Evolutionary conservation across 2,797 vertebrate genomes (phyloP).

Genomic region (Melanotaenia trifasciata): DNA sequence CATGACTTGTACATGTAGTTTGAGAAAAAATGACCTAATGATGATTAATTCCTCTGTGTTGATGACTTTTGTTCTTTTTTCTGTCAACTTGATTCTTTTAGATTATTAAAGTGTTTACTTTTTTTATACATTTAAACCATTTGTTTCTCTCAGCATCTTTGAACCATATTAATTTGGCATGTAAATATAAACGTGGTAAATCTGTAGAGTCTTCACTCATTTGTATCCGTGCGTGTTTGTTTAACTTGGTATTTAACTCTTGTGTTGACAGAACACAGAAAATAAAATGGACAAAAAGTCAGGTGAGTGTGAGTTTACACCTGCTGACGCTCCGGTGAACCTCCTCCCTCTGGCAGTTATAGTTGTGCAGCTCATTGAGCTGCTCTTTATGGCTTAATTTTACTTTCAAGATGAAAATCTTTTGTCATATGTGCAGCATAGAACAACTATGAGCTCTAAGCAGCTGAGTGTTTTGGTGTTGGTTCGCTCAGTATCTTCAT

Average conservation of each 20-base stretch:
- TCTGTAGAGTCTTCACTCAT: neutral
- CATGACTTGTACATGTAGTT: no score
- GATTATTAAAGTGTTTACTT: no score
- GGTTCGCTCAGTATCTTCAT: neutral
- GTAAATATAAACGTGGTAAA: neutral
- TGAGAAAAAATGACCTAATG: no score
- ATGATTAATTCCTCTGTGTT: no score
- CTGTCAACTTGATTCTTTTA: no score
- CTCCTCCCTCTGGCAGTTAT: neutral
- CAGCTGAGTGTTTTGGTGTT: neutral
- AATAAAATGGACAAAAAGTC: conserved; percentile 40
- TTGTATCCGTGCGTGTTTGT: neutral
- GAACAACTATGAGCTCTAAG: neutral
- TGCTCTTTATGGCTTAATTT: neutral
- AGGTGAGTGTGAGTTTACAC: conserved; percentile 54
- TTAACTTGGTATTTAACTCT: conserved; percentile 9
- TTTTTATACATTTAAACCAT: no score
- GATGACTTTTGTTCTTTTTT: no score
- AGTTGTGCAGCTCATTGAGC: neutral
- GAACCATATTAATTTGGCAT: no score
- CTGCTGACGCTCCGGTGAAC: rapidly evolving
- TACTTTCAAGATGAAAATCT: neutral
- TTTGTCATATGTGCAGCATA: no score
- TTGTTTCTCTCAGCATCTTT: no score
- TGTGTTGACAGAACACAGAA: conserved; percentile 42